Evolutionary conservation across 2,113 vertebrate genomes (phyloP).

Genomic region (Indri indri): DNA sequence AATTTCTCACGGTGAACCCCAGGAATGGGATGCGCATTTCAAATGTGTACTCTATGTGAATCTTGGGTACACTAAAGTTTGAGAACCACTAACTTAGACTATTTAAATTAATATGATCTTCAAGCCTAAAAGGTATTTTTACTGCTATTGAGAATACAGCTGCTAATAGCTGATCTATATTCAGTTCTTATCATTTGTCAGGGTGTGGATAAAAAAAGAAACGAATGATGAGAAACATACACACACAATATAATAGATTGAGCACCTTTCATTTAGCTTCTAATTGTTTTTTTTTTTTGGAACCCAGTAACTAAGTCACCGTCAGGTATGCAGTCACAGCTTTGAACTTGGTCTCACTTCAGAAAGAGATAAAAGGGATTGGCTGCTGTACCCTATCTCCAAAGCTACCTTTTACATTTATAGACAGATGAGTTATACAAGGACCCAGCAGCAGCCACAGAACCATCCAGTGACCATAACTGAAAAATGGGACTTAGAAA

Average conservation of each 20-base stretch:
- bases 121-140: background rate
- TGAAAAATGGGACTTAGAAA: slow-evolving; percentile 36
- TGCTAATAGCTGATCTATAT: background rate
- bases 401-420: background rate
- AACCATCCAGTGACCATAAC: background rate
- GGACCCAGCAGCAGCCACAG: background rate
- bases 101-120: slow-evolving; percentile 9
- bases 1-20: background rate
- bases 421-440: background rate
- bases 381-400: background rate
- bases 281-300: background rate
- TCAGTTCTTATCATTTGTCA: background rate
- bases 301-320: background rate
- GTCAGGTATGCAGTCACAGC: background rate
- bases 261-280: background rate
- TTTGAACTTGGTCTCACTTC: slow-evolving; percentile 15
- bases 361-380: background rate
- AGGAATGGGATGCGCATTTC: background rate
- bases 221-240: background rate
- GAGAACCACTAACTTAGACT: background rate
- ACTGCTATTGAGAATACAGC: background rate
- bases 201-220: slow-evolving; percentile 10
- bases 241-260: background rate
- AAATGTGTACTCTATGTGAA: background rate
- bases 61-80: background rate